Conservation (phyloP, 2,113 vertebrate genomes). For the Notothenia rossii region DNA sequence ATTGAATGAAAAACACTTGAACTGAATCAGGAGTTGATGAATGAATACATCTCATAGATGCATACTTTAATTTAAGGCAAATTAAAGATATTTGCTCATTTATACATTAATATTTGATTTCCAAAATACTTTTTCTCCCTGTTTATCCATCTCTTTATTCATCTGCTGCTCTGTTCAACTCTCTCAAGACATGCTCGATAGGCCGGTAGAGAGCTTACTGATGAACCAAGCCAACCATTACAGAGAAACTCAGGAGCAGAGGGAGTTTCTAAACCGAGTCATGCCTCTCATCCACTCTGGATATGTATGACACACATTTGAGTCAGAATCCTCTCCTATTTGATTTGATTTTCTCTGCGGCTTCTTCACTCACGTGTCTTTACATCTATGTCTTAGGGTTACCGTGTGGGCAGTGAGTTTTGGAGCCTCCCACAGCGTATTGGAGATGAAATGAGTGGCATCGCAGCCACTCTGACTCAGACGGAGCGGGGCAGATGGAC, state of each 20-base stretch:
- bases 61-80: not conserved
- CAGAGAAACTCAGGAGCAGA: constrained; percentile 87
- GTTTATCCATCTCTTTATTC: not conserved
- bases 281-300: constrained; percentile 83
- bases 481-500: constrained; percentile 82
- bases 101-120: not conserved
- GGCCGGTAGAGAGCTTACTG: constrained; percentile 85
- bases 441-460: constrained; percentile 89
- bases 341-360: not conserved
- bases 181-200: constrained; percentile 83
- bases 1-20: not conserved
- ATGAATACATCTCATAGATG: not conserved
- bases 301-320: constrained; percentile 80
- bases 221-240: constrained; percentile 87
- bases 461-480: constrained; percentile 88
- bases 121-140: not conserved
- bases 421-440: constrained; percentile 87
- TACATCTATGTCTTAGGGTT: constrained; percentile 77
- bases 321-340: not conserved
- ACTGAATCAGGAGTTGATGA: not conserved
- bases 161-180: constrained; percentile 9
- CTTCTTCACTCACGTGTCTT: not conserved
- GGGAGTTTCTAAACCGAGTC: constrained; percentile 81
- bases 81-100: not conserved
- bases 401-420: constrained; percentile 86